These are phyloP conservation scores for Netelia inedita DNA, from an alignment of 2,888 invertebrate genomes.

Conservation along the genomic window DNA sequence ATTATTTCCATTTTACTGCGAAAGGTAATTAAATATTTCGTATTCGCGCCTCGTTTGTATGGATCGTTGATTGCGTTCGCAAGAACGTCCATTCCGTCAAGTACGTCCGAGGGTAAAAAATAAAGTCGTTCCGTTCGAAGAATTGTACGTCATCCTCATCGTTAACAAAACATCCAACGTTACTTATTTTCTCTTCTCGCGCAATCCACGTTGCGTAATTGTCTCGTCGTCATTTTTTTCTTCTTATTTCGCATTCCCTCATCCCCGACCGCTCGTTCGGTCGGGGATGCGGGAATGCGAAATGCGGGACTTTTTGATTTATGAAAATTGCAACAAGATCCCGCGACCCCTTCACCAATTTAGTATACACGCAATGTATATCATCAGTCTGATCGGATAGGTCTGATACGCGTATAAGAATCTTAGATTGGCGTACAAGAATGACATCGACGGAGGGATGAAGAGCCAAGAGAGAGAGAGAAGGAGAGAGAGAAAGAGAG, in stretches of 20 bases:
- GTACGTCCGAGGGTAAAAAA: too few relatives aligned
- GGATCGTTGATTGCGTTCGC: not conserved
- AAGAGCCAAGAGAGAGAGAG: not conserved
- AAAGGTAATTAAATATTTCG: constrained; percentile 46
- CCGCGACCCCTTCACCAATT: constrained; percentile 52
- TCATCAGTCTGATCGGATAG: constrained; percentile 30
- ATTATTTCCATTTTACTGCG: not conserved
- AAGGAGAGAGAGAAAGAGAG: not conserved
- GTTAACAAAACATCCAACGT: not conserved
- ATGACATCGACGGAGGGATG: not conserved
- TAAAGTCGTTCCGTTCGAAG: not conserved
- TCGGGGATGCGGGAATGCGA: too few relatives aligned
- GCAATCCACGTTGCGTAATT: constrained; percentile 2
- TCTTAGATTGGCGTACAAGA: not conserved
- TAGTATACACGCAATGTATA: constrained; percentile 13
- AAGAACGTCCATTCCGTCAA: not conserved
- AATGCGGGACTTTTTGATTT: constrained; percentile 34
- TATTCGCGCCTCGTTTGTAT: constrained; percentile 1
- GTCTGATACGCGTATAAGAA: constrained; percentile 33
- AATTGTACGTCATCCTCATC: constrained; percentile 14
- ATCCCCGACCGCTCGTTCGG: not conserved
- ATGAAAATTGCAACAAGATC: constrained; percentile 52
- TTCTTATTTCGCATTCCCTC: not conserved
- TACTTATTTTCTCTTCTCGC: not conserved
- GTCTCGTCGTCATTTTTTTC: not conserved